Evolutionary conservation across 1,140 invertebrate species (phyloP).

Genomic region (Drosophila navojoa): DNA sequence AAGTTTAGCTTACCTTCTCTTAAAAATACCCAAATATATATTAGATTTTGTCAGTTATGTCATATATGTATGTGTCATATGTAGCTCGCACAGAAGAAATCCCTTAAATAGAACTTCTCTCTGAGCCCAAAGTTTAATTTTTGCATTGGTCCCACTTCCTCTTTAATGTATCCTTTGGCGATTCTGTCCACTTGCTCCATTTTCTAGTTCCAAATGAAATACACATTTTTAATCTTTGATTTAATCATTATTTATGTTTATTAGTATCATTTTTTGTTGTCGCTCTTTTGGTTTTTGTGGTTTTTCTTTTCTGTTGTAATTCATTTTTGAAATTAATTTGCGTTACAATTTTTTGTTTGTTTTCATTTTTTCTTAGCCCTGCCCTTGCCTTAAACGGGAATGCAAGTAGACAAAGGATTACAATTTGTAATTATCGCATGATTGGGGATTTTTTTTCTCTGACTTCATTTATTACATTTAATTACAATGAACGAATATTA

Average conservation of each 20-base stretch:
- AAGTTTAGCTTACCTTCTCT: too few species aligned
- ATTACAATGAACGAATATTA: conserved; percentile 82
- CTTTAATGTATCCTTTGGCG: neutral
- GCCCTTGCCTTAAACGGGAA: conserved; percentile 28
- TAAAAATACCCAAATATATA: too few species aligned
- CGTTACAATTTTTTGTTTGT: conserved; percentile 45
- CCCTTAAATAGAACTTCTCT: too few species aligned
- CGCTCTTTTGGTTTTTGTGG: conserved; percentile 13
- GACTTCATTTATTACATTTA: conserved; percentile 65
- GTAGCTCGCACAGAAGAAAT: too few species aligned
- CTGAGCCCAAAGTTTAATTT: too few species aligned
- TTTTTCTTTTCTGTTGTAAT: conserved; percentile 22
- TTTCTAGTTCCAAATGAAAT: neutral
- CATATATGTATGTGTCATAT: too few species aligned
- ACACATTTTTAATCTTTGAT: conserved; percentile 31
- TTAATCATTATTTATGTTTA: conserved; percentile 60
- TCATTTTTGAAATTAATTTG: conserved; percentile 51
- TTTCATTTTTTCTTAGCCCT: neutral
- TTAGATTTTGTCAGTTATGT: too few species aligned
- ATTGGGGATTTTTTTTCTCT: neutral
- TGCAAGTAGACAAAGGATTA: conserved; percentile 29
- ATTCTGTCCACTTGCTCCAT: neutral
- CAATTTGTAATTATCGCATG: conserved; percentile 27
- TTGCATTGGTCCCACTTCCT: neutral
- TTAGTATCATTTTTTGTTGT: conserved; percentile 46